Evolutionary conservation across 2,797 vertebrate species (phyloP), one percentile per base, ranked within the genome.

Genomic region (Urocyon cinereoargenteus): DNA sequence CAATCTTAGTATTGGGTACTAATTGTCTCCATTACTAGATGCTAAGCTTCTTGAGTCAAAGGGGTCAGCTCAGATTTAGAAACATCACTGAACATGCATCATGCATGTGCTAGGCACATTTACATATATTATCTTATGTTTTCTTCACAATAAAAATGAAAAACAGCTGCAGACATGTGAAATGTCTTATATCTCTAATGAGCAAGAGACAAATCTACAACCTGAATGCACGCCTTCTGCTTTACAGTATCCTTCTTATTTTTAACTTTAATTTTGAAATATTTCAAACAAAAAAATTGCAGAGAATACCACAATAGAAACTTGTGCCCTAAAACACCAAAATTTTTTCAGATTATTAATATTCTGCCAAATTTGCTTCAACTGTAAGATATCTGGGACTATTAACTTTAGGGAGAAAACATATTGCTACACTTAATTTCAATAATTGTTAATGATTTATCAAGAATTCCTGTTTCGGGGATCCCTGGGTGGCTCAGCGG

Each of bases 201-300:
- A 77, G 36, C 19, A 79, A 92, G n/a, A 68, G 5, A 64, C 24
- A 62, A 24, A 86, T 14, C 2, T 28, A 66, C 15, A 22, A n/a
- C 3, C 55, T 70, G 31, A 75, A 64, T 51, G 45, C 16, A 6
- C 10, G 31, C 59, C 26, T 83, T 91, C 53, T n/a, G 19, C 4
- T 53, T 10, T 45, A 31, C 1, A 73, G 7, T 64, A 14, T 4
- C 24, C 15, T 92, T 64, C 19, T 36, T 84, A 64, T 66, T 64
- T 85, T 91, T n/a, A 64, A 59, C 31, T 86, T 77, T n/a, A 70
- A 85, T 49, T 73, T 86, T 83, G 36, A 96, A 59, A 36, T 73
- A n/a, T 64, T 91, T 96, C 55, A 86, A 73, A 85, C 14, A 73
- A 15, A 89, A 89, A 62, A 73, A 77, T 3, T 26, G 22, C 5